Evolutionary conservation across 2,888 invertebrate species (phyloP).

Genomic region (Sinelater perroti): DNA sequence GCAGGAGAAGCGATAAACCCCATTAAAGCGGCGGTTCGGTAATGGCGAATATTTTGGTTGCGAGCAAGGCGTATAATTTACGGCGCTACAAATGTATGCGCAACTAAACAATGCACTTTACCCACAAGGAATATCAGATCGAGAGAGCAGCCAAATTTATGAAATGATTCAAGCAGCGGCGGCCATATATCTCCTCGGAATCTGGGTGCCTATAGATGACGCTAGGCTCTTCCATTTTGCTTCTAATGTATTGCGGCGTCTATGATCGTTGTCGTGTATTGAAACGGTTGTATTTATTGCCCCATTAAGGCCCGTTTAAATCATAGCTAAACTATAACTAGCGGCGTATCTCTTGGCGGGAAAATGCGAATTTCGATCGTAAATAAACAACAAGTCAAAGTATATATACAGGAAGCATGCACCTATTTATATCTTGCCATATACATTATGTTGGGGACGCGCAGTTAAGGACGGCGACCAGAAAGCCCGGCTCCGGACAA

Average conservation of each 20-base stretch:
- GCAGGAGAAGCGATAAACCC: constrained; percentile 9
- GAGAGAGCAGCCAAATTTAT: constrained; percentile 48
- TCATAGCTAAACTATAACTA: constrained; percentile 67
- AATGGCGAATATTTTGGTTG: constrained; percentile 15
- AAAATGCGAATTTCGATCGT: constrained; percentile 49
- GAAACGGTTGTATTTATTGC: constrained; percentile 69
- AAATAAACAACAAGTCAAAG: constrained; percentile 50
- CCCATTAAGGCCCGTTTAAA: constrained; percentile 69
- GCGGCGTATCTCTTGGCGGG: constrained; percentile 55
- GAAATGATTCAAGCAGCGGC: constrained; percentile 52
- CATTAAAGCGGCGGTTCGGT: constrained; percentile 12
- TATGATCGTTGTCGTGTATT: constrained; percentile 63
- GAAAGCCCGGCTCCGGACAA: too few species aligned
- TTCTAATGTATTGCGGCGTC: constrained; percentile 58
- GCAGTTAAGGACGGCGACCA: not conserved
- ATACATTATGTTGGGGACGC: constrained; percentile 10
- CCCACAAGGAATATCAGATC: constrained; percentile 37
- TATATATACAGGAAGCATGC: constrained; percentile 36
- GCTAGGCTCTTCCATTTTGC: constrained; percentile 54
- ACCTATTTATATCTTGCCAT: constrained; percentile 26
- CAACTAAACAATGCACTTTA: constrained; percentile 39
- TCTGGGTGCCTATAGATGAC: constrained; percentile 52
- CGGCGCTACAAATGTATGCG: constrained; percentile 36
- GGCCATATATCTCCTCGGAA: constrained; percentile 52
- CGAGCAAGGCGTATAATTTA: constrained; percentile 22